These are phyloP conservation scores for Cherax destructor DNA, from an alignment of 1,140 invertebrate genomes.

Conservation along the genomic window DNA sequence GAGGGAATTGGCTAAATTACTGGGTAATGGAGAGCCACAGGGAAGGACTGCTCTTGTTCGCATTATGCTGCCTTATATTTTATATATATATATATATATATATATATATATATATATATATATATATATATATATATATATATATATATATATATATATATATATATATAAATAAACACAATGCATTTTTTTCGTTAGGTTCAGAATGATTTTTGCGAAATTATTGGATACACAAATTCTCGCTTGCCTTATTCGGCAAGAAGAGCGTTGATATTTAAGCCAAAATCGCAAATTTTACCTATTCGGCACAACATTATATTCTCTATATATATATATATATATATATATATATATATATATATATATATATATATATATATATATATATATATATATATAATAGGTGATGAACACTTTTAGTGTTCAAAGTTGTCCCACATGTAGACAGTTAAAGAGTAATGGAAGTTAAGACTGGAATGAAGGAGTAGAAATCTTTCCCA, in stretches of 20 bases:
- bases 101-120: slow-evolving; percentile 1
- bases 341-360: slow-evolving; percentile 1
- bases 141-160: neutral
- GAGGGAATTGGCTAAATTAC: slow-evolving; percentile 33
- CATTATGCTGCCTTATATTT: neutral
- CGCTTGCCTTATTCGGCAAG: no score
- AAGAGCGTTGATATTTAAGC: no score
- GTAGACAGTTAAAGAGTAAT: no score
- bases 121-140: slow-evolving; percentile 1
- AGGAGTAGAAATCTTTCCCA: no score
- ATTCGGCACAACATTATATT: no score
- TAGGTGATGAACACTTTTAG: no score
- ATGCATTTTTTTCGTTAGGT: no score
- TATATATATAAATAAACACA: neutral
- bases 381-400: neutral
- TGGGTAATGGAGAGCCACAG: neutral
- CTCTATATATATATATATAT: neutral
- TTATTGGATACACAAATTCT: no score
- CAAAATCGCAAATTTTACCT: no score
- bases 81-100: neutral
- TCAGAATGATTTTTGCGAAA: no score
- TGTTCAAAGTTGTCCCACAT: no score
- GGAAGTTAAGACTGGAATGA: no score
- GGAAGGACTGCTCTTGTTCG: neutral
- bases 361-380: slow-evolving; percentile 5